Base-by-base conservation (phyloP, 2,113 vertebrate genomes). In the Poeciliopsis prolifica region DNA sequence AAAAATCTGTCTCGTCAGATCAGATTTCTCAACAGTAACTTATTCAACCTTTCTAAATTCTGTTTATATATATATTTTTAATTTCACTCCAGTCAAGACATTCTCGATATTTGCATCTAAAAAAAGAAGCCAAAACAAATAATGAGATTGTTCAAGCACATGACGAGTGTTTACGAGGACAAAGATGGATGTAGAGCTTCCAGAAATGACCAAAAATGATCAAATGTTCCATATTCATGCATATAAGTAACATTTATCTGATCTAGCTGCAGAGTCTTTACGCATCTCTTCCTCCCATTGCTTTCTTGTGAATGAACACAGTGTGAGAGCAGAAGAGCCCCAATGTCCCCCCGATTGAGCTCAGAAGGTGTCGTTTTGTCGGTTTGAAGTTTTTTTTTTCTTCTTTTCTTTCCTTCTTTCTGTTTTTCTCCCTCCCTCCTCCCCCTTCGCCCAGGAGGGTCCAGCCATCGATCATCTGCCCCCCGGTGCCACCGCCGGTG, bases 391-490 rank as follows among this genome's bases (percentile, higher is more conserved):
- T 69, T 29, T 75, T 65, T 51, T 73, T 31, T 4, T 5, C 4
- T 31, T 31, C 31, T 31, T 65, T 61, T 65, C 17, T 71, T 12
- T 11, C 2, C 11, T 37, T 37, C 0, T 37, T 3, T 11, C 10
- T 37, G 2, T 37, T 9, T 35, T 8, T 9, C 1, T 4, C 33
- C 5, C 5, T 33, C 7, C 7, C 12, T 78, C n/a, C 13, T 2
- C 31, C 65, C 78, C 19, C 14, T 15, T 86, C 22, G 24, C 22
- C 72, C 86, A 85, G 89, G 22, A 61, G 66, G n/a, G 89, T 88
- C 86, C 81, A 83, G 64, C 83, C 88, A 90, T 92, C 86, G 87
- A 85, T 83, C 91, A 86, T 84, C 74, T 72, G 51, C 73, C 82
- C 87, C 51, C 68, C 70, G 68, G 79, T 84, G 88, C 85, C 78